Conservation (phyloP, 2,113 vertebrate species). For the Entosphenus tridentatus region DNA sequence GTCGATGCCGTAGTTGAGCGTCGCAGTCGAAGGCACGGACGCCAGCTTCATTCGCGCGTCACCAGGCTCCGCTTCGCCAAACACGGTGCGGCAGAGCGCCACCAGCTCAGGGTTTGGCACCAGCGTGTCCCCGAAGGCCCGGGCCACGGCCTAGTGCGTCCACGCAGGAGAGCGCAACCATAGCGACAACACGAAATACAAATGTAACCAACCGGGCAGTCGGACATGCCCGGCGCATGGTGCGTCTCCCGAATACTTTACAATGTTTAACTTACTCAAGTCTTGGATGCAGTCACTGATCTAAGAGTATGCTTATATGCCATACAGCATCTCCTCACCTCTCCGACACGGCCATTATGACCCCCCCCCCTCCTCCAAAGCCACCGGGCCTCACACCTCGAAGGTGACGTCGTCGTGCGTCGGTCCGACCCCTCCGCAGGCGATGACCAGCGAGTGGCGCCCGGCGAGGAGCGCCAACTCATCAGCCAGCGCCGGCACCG, state of each 20-base stretch:
- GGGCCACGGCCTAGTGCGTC: conserved; percentile 28
- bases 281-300: too few relatives aligned
- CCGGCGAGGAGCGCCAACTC: conserved; percentile 43
- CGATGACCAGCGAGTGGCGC: conserved; percentile 50
- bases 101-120: conserved; percentile 42
- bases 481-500: conserved; percentile 39
- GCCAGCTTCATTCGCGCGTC: conserved; percentile 52
- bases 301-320: too few relatives aligned
- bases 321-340: too few relatives aligned
- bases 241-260: too few relatives aligned
- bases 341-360: too few relatives aligned
- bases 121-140: conserved; percentile 46
- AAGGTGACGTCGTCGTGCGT: conserved; percentile 87
- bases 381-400: conserved; percentile 15
- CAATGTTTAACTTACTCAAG: too few relatives aligned
- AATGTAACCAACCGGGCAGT: too few relatives aligned
- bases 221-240: too few relatives aligned
- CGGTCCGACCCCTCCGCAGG: conserved; percentile 68
- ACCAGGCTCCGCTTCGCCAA: conserved; percentile 12
- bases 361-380: too few relatives aligned
- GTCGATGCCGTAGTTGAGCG: conserved; percentile 51
- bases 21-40: conserved; percentile 38
- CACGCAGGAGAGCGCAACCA: too few relatives aligned
- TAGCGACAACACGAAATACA: too few relatives aligned
- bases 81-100: conserved; percentile 17